Base-by-base conservation (phyloP, 1,140 invertebrate genomes). In the Pogonomyrmex barbatus region DNA sequence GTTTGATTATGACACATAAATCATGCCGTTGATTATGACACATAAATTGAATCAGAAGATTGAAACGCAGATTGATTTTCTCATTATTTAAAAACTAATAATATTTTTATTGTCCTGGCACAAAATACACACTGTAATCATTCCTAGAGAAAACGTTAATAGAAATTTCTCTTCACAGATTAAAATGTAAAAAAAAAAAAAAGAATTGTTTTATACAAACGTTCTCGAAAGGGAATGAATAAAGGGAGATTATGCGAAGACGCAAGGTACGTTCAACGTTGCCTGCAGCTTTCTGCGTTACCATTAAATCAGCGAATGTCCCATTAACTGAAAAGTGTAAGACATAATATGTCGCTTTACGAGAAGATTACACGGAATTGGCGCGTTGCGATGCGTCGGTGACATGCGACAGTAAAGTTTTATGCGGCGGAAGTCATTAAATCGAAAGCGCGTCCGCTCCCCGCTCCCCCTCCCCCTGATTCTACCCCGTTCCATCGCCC, bases 351-450 rank as follows among this genome's bases (percentile, higher is more conserved):
- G 5, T 14, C 8, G 47, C 36, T 63, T 39, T 58, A 56, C 5
- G 45, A 71, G 52, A 71, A 56, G 36, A 50, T 36, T 36, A 54
- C 14, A 5, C 47, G 5, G 70, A 42, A 45, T 12, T 42, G 56
- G 33, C 30, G 30, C 36, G 33, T 14, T 12, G 30, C 12, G 62
- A 67, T 24, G 73, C 54, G 63, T 47, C 50, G 42, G 39, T 12
- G 47, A 50, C 17, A 71, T 50, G 75, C 45, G 52, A 62, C 52
- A 78, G 45, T 84, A 84, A 89, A 89, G 67, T 78, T 85, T 70
- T 60, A 79, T 70, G 36, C 45, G 54, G 39, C 78, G 73, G 12
- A 47, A 86, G 79, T 83, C 88, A 60, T 90, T 90, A 90, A 90
- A 70, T 85, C 71, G 54, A 50, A 87, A 73, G 60, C 42, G 50